A percentile compares a stretch with the other conserved stretches of the same genome.
These are phyloP conservation scores for Mesembrinibis cayennensis DNA, from an alignment of 2,113 vertebrate genomes.

Conservation along the genomic window DNA sequence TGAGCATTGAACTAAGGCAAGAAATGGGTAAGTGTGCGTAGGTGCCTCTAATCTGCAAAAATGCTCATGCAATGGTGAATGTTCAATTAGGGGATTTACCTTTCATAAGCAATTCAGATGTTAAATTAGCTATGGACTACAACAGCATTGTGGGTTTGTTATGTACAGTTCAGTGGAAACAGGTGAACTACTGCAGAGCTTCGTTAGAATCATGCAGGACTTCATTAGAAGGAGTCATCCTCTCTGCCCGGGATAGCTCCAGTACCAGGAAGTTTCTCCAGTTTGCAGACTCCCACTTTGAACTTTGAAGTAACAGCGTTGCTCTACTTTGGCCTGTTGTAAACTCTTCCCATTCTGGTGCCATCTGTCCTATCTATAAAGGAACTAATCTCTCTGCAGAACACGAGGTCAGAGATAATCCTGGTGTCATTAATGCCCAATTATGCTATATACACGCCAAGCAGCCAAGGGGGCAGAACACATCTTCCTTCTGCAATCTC, in stretches of 20 bases:
- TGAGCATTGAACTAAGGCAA: background rate
- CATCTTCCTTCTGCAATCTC: background rate
- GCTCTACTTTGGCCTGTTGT: background rate
- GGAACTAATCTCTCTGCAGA: background rate
- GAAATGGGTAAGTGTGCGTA: background rate
- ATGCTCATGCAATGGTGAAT: background rate
- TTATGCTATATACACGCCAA: background rate
- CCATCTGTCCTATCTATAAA: background rate
- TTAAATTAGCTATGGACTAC: background rate
- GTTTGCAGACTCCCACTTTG: background rate
- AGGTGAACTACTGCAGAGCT: background rate
- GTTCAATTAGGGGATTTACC: background rate
- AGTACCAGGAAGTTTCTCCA: background rate
- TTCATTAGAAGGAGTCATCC: background rate
- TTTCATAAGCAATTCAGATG: background rate
- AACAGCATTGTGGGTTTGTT: background rate
- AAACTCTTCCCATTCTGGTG: background rate
- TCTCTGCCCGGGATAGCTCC: accelerated
- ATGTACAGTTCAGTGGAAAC: background rate
- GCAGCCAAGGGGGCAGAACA: background rate
- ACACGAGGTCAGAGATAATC: background rate
- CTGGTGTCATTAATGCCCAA: background rate
- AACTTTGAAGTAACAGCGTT: background rate
- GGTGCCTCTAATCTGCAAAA: background rate
- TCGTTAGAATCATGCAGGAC: background rate